Percentiles rank a stretch among this genome's conserved stretches.
These are phyloP conservation scores for Tryphoninae sp. DNA, from an alignment of 2,888 invertebrate species.

Conservation along the genomic window DNA sequence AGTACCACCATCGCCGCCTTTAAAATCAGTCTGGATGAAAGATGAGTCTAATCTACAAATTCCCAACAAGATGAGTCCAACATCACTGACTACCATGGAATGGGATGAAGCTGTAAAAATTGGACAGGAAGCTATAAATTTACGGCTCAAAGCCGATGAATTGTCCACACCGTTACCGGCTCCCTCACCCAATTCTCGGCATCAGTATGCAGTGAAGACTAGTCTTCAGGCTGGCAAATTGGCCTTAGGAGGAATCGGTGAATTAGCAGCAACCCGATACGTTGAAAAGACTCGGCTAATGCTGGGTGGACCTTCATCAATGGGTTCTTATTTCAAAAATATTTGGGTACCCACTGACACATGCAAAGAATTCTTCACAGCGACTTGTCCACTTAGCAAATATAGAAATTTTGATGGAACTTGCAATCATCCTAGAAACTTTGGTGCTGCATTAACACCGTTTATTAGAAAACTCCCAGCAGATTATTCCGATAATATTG, in stretches of 20 bases:
- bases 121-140: constrained; percentile 84
- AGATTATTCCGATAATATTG: constrained; percentile 89
- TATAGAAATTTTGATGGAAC: constrained; percentile 88
- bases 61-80: constrained; percentile 39
- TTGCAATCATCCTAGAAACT: constrained; percentile 88
- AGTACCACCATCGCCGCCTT: constrained; percentile 40
- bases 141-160: constrained; percentile 83
- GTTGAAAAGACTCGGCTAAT: constrained; percentile 80
- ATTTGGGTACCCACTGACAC: constrained; percentile 71
- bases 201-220: constrained; percentile 88
- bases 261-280: constrained; percentile 86
- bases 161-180: constrained; percentile 82
- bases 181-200: constrained; percentile 86
- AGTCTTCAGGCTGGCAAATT: constrained; percentile 84
- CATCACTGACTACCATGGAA: constrained; percentile 78
- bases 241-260: constrained; percentile 86
- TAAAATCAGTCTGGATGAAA: constrained; percentile 59
- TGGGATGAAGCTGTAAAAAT: constrained; percentile 82
- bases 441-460: constrained; percentile 89
- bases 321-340: constrained; percentile 74
- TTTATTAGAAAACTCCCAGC: constrained; percentile 89
- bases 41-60: constrained; percentile 23
- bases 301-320: constrained; percentile 68
- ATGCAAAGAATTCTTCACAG: constrained; percentile 71
- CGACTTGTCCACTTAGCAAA: constrained; percentile 78